Evolutionary conservation across 2,797 vertebrate genomes (phyloP).

Genomic region (Tapirus indicus): DNA sequence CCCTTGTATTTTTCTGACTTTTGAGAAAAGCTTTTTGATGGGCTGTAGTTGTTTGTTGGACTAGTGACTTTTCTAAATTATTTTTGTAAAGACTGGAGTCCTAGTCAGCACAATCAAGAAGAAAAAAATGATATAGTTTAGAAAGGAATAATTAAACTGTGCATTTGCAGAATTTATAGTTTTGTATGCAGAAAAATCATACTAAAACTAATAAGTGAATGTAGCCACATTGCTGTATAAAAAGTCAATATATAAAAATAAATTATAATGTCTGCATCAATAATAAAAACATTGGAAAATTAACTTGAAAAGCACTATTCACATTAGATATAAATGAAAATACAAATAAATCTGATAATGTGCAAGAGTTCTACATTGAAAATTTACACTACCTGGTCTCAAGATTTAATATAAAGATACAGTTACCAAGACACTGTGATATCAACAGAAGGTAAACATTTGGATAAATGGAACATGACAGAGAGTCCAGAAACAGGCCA

Average conservation of each 20-base stretch:
- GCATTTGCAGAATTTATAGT: too few relatives aligned
- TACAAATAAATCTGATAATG: background rate
- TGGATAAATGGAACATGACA: background rate
- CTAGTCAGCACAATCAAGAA: too few relatives aligned
- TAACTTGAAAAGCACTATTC: background rate
- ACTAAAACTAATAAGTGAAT: too few relatives aligned
- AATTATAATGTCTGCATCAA: background rate
- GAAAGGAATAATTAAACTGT: too few relatives aligned
- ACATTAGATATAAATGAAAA: background rate
- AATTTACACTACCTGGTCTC: background rate
- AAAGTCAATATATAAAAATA: too few relatives aligned
- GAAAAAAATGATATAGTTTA: too few relatives aligned
- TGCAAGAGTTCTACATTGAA: background rate
- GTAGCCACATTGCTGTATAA: too few relatives aligned
- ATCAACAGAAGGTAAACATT: background rate
- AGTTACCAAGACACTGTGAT: background rate
- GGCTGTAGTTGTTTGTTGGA: too few relatives aligned
- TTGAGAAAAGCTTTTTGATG: background rate
- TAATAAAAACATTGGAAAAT: background rate
- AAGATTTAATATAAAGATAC: background rate
- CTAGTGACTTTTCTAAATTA: too few relatives aligned
- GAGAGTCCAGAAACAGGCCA: background rate
- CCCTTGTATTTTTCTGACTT: background rate
- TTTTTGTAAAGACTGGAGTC: too few relatives aligned
- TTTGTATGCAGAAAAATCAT: too few relatives aligned